A percentile compares a stretch with the other conserved stretches of the same genome.
phyloP scores from a whole-genome alignment of 2,113 vertebrate genomes.

The Xenotilapia flavipinnis region DNA sequence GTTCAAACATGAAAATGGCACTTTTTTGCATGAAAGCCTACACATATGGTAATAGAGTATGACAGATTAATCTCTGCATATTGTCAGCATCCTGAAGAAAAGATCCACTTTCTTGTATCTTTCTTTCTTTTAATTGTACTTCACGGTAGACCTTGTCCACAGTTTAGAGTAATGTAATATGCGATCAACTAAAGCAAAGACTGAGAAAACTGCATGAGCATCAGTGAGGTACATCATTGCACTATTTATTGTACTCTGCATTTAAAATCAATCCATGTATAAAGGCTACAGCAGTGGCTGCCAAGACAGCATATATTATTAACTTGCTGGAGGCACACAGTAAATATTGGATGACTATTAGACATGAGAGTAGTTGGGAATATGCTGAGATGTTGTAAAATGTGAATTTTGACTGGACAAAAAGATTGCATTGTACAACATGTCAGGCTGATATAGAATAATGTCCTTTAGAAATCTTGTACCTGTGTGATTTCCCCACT shows the following conservation, averaged over 20 bases:
- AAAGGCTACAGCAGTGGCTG: conserved; percentile 11
- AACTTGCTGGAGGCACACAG: background rate
- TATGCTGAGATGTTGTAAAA: conserved; percentile 17
- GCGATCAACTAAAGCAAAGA: background rate
- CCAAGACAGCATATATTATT: conserved; percentile 46
- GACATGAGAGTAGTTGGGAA: conserved; percentile 12
- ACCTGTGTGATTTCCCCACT: background rate
- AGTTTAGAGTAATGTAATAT: background rate
- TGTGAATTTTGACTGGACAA: background rate
- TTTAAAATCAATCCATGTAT: conserved; percentile 40
- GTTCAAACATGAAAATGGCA: background rate
- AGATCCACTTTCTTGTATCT: background rate
- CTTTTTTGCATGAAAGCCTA: background rate
- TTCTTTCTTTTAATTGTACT: background rate
- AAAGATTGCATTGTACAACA: background rate
- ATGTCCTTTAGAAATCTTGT: background rate
- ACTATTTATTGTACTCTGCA: conserved; percentile 11
- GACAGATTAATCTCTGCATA: background rate
- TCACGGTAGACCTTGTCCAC: background rate
- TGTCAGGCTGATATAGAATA: background rate
- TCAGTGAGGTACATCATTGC: background rate
- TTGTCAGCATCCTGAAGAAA: background rate
- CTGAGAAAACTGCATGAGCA: background rate
- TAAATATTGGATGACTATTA: conserved; percentile 36
- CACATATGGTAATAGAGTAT: background rate